These are phyloP conservation scores for Neoascia interrupta DNA, from an alignment of 2,888 invertebrate genomes.

Conservation along the genomic window DNA sequence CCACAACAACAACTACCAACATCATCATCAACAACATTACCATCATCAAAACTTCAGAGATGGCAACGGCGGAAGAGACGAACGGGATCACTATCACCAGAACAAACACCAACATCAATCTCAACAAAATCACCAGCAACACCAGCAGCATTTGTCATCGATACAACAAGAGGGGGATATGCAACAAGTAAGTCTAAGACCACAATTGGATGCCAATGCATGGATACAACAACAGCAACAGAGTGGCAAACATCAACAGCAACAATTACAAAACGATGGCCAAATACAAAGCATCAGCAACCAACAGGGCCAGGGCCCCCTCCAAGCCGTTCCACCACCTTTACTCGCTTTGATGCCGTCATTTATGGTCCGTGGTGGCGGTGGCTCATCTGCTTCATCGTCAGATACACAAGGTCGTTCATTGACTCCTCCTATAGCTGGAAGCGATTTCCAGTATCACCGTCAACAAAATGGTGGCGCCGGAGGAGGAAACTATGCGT, in stretches of 20 bases:
- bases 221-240: slow-evolving; percentile 75
- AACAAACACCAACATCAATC: slow-evolving; percentile 55
- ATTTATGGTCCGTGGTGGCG: slow-evolving; percentile 82
- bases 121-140: slow-evolving; percentile 49
- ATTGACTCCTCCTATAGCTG: slow-evolving; percentile 52
- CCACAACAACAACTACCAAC: slow-evolving; percentile 66
- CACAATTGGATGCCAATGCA: slow-evolving; percentile 78
- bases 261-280: slow-evolving; percentile 74
- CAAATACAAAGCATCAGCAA: slow-evolving; percentile 76
- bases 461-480: slow-evolving; percentile 69
- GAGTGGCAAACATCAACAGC: slow-evolving; percentile 71
- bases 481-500: slow-evolving; percentile 60
- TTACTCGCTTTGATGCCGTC: slow-evolving; percentile 88
- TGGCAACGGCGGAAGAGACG: slow-evolving; percentile 76
- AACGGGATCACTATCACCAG: slow-evolving; percentile 59
- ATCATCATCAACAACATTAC: slow-evolving; percentile 62
- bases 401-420: slow-evolving; percentile 63
- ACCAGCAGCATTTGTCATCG: slow-evolving; percentile 35
- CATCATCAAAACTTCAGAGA: slow-evolving; percentile 77
- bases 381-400: slow-evolving; percentile 60
- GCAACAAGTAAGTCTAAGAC: slow-evolving; percentile 76
- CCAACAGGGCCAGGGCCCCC: slow-evolving; percentile 81
- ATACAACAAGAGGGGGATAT: slow-evolving; percentile 49
- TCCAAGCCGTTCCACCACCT: slow-evolving; percentile 83
- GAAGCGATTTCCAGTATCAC: slow-evolving; percentile 56